Base-by-base conservation (phyloP, 2,888 invertebrate species). In the Dione vanillae region DNA sequence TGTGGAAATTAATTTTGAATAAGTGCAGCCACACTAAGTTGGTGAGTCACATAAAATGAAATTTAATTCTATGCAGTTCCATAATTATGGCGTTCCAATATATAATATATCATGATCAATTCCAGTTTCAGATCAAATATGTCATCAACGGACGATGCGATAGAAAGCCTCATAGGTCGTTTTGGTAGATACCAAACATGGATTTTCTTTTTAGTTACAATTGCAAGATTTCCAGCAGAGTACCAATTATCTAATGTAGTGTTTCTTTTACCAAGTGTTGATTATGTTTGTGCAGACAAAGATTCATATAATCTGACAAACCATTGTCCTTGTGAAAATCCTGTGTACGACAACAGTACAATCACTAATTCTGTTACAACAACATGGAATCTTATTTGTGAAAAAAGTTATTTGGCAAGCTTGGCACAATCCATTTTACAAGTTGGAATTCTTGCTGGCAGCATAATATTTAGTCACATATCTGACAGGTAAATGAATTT, bases 361-460 rank as follows among this genome's bases (percentile, higher is more conserved):
- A 94, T 95, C 65, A 81, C 85, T 7, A 94, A 91, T 76, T 95
- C 95, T 1, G 94, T 95, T 10, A 92, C 94, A 0, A 94, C 92
- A 11, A 92, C 95, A 87, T 95, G 94, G 94, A 78, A 94, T 78
- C 87, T 95, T 45, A 95, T 95, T 70, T 95, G 95, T 76, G 94
- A 94, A 40, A 89, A 88, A 72, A 85, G 87, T 67, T 91, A 91
- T 74, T 79, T 95, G 52, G 92, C 94, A 0, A 95, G 95, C 80
- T 81, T 94, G 19, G 90, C 92, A 12, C 95, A 95, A 78, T 92
- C 94, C 0, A 90, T 93, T 75, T 83, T 94, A 77, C 95, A 95
- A 87, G 84, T 94, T 67, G 95, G 95, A 52, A 91, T 95, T 65
- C 83, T 95, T 52, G 80, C 87, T 8, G 95, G 95, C 16, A 94